Evolutionary conservation across 2,113 vertebrate species (phyloP).

Genomic region (Siphamia tubifer): DNA sequence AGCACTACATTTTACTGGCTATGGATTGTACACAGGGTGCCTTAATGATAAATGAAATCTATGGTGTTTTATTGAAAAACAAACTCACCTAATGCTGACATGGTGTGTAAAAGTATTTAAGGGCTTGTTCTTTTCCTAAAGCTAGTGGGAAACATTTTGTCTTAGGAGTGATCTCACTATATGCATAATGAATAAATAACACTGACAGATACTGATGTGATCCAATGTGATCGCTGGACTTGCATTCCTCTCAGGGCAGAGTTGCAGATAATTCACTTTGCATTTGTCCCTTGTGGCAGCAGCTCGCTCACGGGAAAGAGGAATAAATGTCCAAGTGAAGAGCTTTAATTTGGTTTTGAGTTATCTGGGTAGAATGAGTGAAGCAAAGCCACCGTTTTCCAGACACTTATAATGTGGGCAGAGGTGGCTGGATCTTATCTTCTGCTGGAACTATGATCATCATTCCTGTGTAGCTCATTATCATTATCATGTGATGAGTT

Average conservation of each 20-base stretch:
- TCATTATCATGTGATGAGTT: constrained; percentile 47
- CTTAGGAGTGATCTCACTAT: neutral
- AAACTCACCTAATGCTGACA: neutral
- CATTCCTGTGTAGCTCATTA: constrained; percentile 47
- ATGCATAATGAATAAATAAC: neutral
- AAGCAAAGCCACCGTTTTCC: constrained; percentile 33
- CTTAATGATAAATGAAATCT: constrained; percentile 30
- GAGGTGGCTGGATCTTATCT: constrained; percentile 47
- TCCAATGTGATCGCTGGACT: constrained; percentile 31
- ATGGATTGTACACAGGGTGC: constrained; percentile 28
- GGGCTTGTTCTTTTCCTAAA: neutral
- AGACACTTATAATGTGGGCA: constrained; percentile 14
- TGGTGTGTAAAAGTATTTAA: neutral
- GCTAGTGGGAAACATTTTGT: neutral
- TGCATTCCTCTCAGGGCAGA: constrained; percentile 37
- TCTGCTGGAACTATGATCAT: constrained; percentile 56
- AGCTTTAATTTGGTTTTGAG: constrained; percentile 54
- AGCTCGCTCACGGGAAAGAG: constrained; percentile 16
- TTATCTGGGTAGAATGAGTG: constrained; percentile 29
- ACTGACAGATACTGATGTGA: constrained; percentile 25
- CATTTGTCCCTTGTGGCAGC: constrained; percentile 24
- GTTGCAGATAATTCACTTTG: constrained; percentile 67
- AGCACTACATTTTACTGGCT: constrained; percentile 49
- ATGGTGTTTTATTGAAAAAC: neutral
- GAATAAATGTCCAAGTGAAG: neutral